A percentile compares a stretch with the other conserved stretches of the same genome.
Conservation (phyloP, 2,113 vertebrate species). For the Podarcis raffonei region DNA sequence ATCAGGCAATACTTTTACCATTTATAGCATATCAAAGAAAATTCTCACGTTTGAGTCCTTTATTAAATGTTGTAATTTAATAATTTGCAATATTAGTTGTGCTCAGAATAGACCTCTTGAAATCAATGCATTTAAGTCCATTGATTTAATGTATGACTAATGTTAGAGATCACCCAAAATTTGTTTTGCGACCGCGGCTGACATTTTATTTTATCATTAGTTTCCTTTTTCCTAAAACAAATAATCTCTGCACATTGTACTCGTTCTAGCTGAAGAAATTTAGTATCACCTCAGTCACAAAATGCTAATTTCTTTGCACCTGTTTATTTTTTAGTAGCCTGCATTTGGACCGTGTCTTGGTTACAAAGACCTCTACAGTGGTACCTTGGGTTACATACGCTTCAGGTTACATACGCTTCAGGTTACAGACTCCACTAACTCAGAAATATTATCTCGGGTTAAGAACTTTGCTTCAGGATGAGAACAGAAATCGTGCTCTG, state of each 20-base stretch:
- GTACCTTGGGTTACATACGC: too few relatives aligned
- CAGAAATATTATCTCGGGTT: too few relatives aligned
- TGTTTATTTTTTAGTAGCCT: not conserved
- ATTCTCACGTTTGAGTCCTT: not conserved
- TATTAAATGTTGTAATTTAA: not conserved
- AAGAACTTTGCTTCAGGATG: too few relatives aligned
- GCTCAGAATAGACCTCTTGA: too few relatives aligned
- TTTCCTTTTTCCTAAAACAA: not conserved
- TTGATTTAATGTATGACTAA: too few relatives aligned
- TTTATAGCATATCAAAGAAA: not conserved
- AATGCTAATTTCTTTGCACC: not conserved
- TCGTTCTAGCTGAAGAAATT: not conserved
- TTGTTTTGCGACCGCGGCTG: not conserved
- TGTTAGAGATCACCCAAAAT: not conserved
- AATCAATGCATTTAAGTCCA: too few relatives aligned
- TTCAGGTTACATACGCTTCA: too few relatives aligned
- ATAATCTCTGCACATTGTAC: not conserved
- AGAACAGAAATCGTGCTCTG: too few relatives aligned
- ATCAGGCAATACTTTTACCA: not conserved
- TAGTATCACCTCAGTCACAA: not conserved
- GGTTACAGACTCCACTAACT: too few relatives aligned
- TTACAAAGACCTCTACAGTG: not conserved
- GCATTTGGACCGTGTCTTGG: not conserved
- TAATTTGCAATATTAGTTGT: too few relatives aligned
- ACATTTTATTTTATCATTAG: rapidly evolving